phyloP scores from a whole-genome alignment of 1,140 invertebrate species.

The Brachystomella parvula region DNA sequence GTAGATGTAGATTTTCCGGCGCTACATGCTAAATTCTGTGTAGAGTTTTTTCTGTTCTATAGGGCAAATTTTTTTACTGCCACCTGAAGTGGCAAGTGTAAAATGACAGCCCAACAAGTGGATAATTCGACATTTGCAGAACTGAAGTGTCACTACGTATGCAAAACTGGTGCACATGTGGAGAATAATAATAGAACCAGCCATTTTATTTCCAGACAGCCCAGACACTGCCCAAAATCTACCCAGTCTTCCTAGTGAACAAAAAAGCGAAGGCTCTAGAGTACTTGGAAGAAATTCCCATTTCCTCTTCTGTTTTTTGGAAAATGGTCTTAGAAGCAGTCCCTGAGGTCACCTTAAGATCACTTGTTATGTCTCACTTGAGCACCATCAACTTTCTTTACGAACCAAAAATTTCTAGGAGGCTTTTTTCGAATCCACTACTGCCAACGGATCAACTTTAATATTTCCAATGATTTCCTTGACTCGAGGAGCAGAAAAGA shows the following conservation, averaged over 20 bases:
- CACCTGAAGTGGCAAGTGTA: no score
- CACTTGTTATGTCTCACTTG: slow-evolving; percentile 37
- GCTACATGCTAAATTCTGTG: no score
- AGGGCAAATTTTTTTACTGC: no score
- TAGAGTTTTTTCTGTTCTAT: no score
- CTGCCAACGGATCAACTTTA: background rate
- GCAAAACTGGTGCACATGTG: no score
- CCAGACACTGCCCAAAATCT: background rate
- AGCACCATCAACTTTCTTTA: slow-evolving; percentile 35
- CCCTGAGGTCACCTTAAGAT: slow-evolving; percentile 33
- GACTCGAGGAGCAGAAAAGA: background rate
- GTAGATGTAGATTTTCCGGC: no score
- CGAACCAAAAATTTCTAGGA: slow-evolving; percentile 25
- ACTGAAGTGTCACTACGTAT: no score
- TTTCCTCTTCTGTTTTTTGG: slow-evolving; percentile 18
- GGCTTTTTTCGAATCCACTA: background rate
- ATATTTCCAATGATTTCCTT: slow-evolving; percentile 15
- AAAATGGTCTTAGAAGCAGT: slow-evolving; percentile 34
- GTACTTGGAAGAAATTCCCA: slow-evolving; percentile 25
- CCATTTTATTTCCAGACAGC: background rate
- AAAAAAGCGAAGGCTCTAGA: background rate
- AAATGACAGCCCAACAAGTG: no score
- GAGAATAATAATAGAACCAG: background rate
- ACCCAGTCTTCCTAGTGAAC: background rate
- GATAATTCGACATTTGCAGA: no score